Evolutionary conservation across 2,797 vertebrate genomes (phyloP).

Genomic region (Lophius americanus): DNA sequence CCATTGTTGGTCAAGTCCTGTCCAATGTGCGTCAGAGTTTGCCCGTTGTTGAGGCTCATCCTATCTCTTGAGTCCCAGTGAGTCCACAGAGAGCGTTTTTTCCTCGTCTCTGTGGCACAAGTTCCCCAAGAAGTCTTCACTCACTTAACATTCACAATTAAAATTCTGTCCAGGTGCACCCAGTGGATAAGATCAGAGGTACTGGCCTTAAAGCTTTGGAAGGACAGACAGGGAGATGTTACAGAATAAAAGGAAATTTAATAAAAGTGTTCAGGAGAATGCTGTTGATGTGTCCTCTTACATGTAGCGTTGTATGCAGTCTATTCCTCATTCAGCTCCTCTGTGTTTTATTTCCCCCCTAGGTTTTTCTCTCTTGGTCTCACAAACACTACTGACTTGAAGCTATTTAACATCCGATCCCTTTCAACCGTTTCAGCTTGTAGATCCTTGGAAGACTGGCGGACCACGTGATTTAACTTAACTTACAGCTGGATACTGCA

Average conservation of each 20-base stretch:
- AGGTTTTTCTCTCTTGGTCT: constrained; percentile 30
- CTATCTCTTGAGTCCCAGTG: constrained; percentile 28
- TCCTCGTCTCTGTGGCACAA: constrained; percentile 24
- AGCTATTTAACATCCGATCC: constrained; percentile 53
- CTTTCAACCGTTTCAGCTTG: constrained; percentile 52
- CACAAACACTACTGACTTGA: constrained; percentile 48
- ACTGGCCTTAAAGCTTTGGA: constrained; percentile 9
- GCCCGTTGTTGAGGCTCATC: constrained; percentile 62
- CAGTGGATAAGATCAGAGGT: constrained; percentile 38
- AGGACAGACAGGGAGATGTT: constrained; percentile 14
- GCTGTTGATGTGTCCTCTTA: constrained; percentile 12
- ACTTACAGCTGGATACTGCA: constrained; percentile 34
- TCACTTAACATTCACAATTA: constrained; percentile 31
- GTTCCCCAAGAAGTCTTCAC: constrained; percentile 35
- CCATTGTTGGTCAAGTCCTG: constrained; percentile 52
- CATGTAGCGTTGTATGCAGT: constrained; percentile 25
- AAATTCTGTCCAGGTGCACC: constrained; percentile 35
- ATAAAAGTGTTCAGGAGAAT: constrained; percentile 23
- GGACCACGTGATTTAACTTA: constrained; percentile 34
- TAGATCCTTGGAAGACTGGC: constrained; percentile 30
- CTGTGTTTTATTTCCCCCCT: constrained; percentile 20
- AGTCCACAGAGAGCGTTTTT: constrained; percentile 7
- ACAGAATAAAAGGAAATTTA: neutral
- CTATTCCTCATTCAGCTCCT: constrained; percentile 20
- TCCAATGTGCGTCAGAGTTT: constrained; percentile 45